Base-by-base conservation (phyloP, 2,888 invertebrate species). In the Cryptocephalus primarius region DNA sequence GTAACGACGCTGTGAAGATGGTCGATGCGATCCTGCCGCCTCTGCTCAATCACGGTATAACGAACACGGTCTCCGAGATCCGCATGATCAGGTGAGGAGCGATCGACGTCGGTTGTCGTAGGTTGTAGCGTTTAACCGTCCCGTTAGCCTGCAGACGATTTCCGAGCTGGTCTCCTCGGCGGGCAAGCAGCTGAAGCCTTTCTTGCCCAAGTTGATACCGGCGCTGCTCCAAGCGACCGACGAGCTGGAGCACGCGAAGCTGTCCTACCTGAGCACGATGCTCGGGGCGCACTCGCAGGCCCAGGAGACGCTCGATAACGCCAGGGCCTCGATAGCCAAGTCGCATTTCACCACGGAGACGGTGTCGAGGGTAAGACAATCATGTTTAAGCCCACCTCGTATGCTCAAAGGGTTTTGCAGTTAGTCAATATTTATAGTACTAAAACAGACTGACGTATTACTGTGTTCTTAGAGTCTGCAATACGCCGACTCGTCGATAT, bases 331-430 rank as follows among this genome's bases (percentile, higher is more conserved):
- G 45, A 83, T 85, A 1, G 88, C 90, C 0, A 83, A 85, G 60
- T 83, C 83, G 1, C 89, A 93, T 65, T 87, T 90, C 49, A 89
- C 92, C 49, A 89, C 88, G 53, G 90, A 92, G 61, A 88, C 90
- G 3, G 83, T 91, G 34, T 81, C 85, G 39, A 85, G 87, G 72
- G 87, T 85, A 63, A 56, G 58, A 41, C 40, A 39, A n/a, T 32
- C 14, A 38, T 22, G 43, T 42, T 33, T n/a, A n/a, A n/a, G n/a
- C n/a, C n/a, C n/a, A n/a, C n/a, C n/a, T n/a, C 22, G n/a, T n/a
- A n/a, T n/a, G n/a, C n/a, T n/a, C n/a, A n/a, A n/a, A n/a, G n/a
- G n/a, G n/a, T n/a, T n/a, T n/a, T n/a, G n/a, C n/a, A n/a, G n/a
- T n/a, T n/a, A n/a, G n/a, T n/a, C n/a, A n/a, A n/a, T n/a, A n/a